Percentiles rank a stretch among this genome's conserved stretches.
These are phyloP conservation scores for Phyto melanocephala DNA, from an alignment of 2,888 invertebrate genomes.

Conservation along the genomic window DNA sequence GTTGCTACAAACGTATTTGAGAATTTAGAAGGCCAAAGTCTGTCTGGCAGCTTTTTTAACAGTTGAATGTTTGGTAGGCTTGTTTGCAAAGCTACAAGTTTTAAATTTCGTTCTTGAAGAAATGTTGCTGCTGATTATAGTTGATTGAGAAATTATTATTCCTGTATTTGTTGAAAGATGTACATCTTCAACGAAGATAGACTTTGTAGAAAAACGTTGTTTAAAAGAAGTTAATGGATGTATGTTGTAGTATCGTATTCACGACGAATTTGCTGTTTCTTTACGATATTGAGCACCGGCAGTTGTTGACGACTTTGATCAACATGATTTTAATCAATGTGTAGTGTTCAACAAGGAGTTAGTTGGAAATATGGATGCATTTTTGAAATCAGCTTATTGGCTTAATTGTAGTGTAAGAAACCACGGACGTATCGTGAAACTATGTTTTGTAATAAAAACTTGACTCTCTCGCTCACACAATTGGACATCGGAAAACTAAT, in stretches of 20 bases:
- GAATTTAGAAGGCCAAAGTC: neutral
- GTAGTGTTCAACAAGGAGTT: neutral
- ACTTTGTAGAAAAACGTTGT: neutral
- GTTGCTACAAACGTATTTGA: neutral
- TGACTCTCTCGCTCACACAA: neutral
- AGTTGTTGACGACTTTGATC: slow-evolving; percentile 3
- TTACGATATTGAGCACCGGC: neutral
- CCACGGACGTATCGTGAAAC: neutral
- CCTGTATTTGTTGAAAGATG: neutral
- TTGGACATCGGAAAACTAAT: slow-evolving; percentile 23
- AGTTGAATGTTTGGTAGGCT: neutral
- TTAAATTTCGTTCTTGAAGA: neutral
- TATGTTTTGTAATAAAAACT: too few relatives aligned
- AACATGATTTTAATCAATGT: too few relatives aligned
- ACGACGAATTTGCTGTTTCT: neutral
- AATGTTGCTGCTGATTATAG: neutral
- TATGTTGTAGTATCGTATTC: neutral
- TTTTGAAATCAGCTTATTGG: slow-evolving; percentile 4
- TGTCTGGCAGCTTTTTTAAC: neutral
- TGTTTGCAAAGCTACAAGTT: neutral
- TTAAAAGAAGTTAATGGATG: neutral
- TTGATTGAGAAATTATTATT: neutral
- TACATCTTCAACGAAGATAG: neutral
- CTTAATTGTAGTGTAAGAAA: slow-evolving; percentile 13
- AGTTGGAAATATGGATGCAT: neutral